Evolutionary conservation across 2,113 vertebrate genomes (phyloP), one percentile per base, ranked within the genome.

Genomic region (Mustela lutreola): DNA sequence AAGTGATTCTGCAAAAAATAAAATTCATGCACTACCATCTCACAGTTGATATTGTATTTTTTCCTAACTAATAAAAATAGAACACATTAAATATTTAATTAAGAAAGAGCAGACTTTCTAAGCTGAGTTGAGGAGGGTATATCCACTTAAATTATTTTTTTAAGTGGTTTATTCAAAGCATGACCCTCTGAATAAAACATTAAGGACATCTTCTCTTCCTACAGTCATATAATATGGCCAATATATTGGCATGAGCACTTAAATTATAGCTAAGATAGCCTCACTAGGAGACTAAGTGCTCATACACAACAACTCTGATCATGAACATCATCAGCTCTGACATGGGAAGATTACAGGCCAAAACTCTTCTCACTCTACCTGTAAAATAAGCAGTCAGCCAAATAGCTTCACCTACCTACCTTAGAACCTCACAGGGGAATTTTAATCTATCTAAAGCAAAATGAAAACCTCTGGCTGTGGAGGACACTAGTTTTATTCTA

Each of bases 381-480:
- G 19, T 58, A 85, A 91, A 75, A 89, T 67, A 94, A 81, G 65
- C 50, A 82, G 19, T 39, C 89, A 87, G 16, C 14, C 84, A 93
- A 85, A 92, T 22, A 65, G 56, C 28, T 80, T 91, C 56, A 83
- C 11, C 60, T n/a, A 42, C 21, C 6, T 28, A 80, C 28, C 28
- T 31, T 65, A 92, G 80, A 12, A 78, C 60, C 60, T 88, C 16
- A 11, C 1, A n/a, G 39, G 11, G 31, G 18, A 95, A 71, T 89
- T 92, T 87, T 87, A 92, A 94, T 90, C 94, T 83, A 50, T 58
- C 89, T 88, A 75, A 96, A 95, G 70, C 39, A 81, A 97, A 92
- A 87, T 12, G n/a, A 21, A 96, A 88, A 82, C 22, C 39, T 91
- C 76, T 76, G 56, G 42, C 60, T 88, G n/a, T 86, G 50, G 31